A percentile compares a stretch with the other conserved stretches of the same genome.
Evolutionary conservation across 2,113 vertebrate species (phyloP).

Genomic region (Eretmochelys imbricata): DNA sequence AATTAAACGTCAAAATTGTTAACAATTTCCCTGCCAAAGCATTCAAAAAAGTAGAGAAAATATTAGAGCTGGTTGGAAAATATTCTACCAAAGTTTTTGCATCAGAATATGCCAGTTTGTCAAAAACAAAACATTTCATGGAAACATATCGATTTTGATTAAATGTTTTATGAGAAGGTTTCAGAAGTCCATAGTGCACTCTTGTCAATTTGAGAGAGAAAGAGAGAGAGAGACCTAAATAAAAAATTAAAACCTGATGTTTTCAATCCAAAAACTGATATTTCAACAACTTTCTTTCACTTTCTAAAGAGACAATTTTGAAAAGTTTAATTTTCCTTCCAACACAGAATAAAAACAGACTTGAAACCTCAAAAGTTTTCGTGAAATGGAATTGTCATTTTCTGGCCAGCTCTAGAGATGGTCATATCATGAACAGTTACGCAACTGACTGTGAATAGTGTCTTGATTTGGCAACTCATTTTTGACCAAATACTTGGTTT

Average conservation of each 20-base stretch:
- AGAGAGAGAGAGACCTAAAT: neutral
- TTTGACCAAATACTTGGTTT: neutral
- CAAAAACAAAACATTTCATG: neutral
- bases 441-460: neutral
- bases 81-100: neutral
- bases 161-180: no score
- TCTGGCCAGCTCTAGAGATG: neutral
- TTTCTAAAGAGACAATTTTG: neutral
- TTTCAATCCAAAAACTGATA: neutral
- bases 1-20: neutral
- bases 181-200: neutral
- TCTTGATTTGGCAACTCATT: neutral
- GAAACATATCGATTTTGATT: neutral
- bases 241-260: neutral
- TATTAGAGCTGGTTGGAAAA: neutral
- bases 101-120: neutral
- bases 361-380: neutral
- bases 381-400: neutral
- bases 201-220: neutral
- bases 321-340: neutral
- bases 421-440: fast-evolving
- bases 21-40: neutral
- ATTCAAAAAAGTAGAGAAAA: neutral
- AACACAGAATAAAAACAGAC: neutral
- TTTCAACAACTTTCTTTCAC: neutral